These are phyloP conservation scores for Notospermus geniculatus DNA, from an alignment of 1,140 invertebrate genomes.

Conservation along the genomic window DNA sequence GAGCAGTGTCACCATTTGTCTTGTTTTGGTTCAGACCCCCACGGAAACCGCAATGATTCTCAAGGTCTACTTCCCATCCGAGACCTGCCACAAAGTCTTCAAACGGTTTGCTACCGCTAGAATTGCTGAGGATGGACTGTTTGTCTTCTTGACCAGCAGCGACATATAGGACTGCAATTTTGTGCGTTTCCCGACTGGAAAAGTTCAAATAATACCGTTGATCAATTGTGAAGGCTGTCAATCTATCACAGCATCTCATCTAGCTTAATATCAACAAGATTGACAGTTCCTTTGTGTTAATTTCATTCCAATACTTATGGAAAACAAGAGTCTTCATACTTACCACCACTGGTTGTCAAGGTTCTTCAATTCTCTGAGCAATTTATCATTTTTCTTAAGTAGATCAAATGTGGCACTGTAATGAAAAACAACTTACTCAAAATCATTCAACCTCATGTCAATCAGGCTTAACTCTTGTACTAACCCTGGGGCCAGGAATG, in stretches of 20 bases:
- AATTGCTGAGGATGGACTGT: constrained; percentile 80
- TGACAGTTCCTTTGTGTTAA: neutral
- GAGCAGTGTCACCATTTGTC: constrained; percentile 85
- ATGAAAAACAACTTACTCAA: too few relatives aligned
- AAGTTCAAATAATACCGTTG: too few relatives aligned
- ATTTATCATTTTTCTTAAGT: constrained; percentile 83
- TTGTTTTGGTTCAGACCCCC: constrained; percentile 91
- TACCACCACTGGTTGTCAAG: constrained; percentile 77
- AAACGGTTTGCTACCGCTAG: constrained; percentile 83
- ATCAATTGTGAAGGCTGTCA: too few relatives aligned
- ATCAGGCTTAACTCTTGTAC: too few relatives aligned
- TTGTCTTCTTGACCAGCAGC: constrained; percentile 95
- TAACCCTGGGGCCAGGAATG: neutral
- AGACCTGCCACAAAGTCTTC: constrained; percentile 88
- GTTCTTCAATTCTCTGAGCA: constrained; percentile 87
- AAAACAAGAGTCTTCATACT: constrained; percentile 15
- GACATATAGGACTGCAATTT: constrained; percentile 98
- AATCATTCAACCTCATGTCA: too few relatives aligned
- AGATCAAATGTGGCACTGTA: constrained; percentile 68
- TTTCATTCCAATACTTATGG: neutral
- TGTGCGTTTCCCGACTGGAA: constrained; percentile 89
- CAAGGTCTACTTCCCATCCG: constrained; percentile 95
- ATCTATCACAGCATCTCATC: too few relatives aligned
- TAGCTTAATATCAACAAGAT: neutral
- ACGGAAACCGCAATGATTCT: constrained; percentile 91